These are phyloP conservation scores for Melipona quadrifasciata DNA, from an alignment of 1,140 invertebrate species.

Conservation along the genomic window DNA sequence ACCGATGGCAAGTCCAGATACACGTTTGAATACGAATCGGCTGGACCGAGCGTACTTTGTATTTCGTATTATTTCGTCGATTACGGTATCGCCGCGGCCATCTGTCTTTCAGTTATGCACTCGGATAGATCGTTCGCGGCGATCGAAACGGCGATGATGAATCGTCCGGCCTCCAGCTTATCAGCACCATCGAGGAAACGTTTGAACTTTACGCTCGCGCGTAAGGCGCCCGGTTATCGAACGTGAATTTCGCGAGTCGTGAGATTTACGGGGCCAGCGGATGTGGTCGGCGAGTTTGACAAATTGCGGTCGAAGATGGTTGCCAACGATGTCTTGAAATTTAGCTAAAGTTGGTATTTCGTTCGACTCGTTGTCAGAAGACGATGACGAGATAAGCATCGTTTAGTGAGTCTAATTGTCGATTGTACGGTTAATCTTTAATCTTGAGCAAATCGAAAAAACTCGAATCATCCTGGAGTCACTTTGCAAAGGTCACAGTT, in stretches of 20 bases:
- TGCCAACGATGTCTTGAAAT: not conserved
- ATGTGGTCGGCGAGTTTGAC: not conserved
- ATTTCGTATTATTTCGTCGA: slow-evolving; percentile 29
- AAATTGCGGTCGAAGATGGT: not conserved
- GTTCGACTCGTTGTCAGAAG: not conserved
- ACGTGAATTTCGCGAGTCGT: not conserved
- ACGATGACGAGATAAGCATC: not conserved
- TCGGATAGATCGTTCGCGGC: slow-evolving; percentile 1
- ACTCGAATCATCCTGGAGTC: not conserved
- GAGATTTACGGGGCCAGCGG: not conserved
- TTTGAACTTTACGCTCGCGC: slow-evolving; percentile 3
- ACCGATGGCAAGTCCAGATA: slow-evolving; percentile 45
- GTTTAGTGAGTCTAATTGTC: not conserved
- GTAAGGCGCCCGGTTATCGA: not conserved
- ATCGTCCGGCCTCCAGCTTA: slow-evolving; percentile 9
- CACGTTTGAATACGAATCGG: not conserved
- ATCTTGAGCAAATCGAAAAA: not conserved
- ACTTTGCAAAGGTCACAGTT: not conserved
- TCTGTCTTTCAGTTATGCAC: slow-evolving; percentile 11
- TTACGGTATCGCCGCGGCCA: not conserved
- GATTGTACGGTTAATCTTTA: not conserved
- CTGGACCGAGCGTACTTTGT: not conserved
- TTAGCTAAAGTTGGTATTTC: not conserved
- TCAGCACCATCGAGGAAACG: slow-evolving; percentile 9
- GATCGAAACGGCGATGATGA: slow-evolving; percentile 31